phyloP scores from a whole-genome alignment of 2,888 invertebrate species.

The Cephus runcator region DNA sequence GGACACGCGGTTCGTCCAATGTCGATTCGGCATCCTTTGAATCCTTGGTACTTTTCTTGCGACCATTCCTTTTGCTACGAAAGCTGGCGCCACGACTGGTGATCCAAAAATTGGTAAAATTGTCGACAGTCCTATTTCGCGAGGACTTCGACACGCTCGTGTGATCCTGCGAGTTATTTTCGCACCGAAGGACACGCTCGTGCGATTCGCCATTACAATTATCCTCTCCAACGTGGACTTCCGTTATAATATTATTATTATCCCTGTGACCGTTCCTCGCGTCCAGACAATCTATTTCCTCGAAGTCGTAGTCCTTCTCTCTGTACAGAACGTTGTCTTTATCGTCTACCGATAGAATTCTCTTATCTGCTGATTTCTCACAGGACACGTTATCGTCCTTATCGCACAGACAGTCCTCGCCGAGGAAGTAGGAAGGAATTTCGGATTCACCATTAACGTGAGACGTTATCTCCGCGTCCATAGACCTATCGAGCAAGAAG shows the following conservation, averaged over 20 bases:
- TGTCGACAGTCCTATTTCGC: conserved; percentile 38
- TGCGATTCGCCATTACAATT: background rate
- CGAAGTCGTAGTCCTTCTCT: background rate
- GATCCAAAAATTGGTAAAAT: conserved; percentile 45
- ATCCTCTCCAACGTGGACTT: background rate
- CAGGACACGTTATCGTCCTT: background rate
- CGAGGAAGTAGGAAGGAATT: conserved; percentile 36
- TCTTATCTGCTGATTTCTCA: background rate
- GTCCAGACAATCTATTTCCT: background rate
- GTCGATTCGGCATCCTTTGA: conserved; percentile 37
- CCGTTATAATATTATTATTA: background rate
- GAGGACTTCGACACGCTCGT: conserved; percentile 1
- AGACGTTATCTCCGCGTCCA: conserved; percentile 11
- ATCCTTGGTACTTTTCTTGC: conserved; percentile 40
- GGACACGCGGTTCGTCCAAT: conserved; percentile 24
- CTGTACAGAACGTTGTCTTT: background rate
- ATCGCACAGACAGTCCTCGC: conserved; percentile 1
- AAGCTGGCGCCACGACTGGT: conserved; percentile 41
- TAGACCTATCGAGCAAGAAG: conserved; percentile 54
- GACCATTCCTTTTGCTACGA: conserved; percentile 36
- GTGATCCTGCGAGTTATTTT: background rate
- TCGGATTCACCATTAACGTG: conserved; percentile 38
- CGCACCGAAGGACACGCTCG: background rate
- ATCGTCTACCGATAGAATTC: background rate
- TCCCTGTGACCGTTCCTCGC: background rate